Evolutionary conservation across 2,888 invertebrate genomes (phyloP), one percentile per base, ranked within the genome.

Genomic region (Dendrolimus houi): DNA sequence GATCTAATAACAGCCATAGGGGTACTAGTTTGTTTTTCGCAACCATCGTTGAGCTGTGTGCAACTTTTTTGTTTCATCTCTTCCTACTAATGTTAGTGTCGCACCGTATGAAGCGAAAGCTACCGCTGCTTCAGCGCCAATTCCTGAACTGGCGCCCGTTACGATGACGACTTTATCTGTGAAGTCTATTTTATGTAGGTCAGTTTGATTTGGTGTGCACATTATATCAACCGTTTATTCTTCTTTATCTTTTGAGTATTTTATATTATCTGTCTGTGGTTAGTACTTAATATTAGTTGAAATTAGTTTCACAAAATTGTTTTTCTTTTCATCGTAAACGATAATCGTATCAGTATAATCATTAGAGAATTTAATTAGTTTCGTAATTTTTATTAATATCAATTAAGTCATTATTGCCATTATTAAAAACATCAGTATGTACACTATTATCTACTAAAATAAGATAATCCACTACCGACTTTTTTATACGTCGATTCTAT

Each of bases 121-220:
- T 58, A 68, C 63, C 0, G 81, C 80, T 1, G 76, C 69, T 55
- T 72, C 79, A 3, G 81, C 81, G 6, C 81, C 79, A 14, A 82
- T 77, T 0, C 79, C 81, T 0, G 79, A 80, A 61, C 81, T 81
- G 0, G 81, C 80, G 0, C 81, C 81, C 7, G 81, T 81, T 55
- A 81, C 66, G 13, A 82, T 79, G 8, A 75, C 77, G 1, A 80
- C 78, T 72, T 81, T 81, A 9, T 71, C 70, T 52, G 57, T 64
- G 29, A 81, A 74, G 55, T 77, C 64, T 17, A 81, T 66, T 54
- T 62, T 62, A 9, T 75, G 14, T 14, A 14, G 14, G 14, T 1
- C 14, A 14, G 14, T 14, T 14, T 14, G 14, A 14, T 14, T 14
- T 14, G 14, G 14, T 14, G 14, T 14, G 14, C 14, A 14, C 14